Evolutionary conservation across 1,140 invertebrate species (phyloP).

Genomic region (Frieseomelitta varia): DNA sequence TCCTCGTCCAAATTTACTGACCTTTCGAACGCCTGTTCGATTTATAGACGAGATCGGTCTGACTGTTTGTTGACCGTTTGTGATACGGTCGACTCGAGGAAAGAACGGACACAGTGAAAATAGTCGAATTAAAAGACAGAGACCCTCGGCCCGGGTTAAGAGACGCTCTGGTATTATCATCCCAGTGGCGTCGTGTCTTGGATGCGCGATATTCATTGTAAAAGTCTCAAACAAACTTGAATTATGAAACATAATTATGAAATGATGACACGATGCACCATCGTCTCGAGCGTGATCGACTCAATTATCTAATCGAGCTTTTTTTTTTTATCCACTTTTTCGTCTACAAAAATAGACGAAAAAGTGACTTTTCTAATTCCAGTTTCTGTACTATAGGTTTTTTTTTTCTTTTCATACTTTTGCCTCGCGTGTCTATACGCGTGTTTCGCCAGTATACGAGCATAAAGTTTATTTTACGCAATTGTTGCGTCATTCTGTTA

Average conservation of each 20-base stretch:
- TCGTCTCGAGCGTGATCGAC: background rate
- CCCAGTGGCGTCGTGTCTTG: background rate
- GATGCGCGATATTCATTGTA: slow-evolving; percentile 2
- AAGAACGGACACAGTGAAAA: background rate
- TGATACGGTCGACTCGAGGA: background rate
- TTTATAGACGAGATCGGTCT: background rate
- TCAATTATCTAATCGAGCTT: background rate
- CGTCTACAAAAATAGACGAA: background rate
- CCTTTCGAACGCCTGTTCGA: background rate
- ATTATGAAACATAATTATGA: slow-evolving; percentile 11
- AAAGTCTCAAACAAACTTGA: background rate
- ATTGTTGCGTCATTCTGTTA: slow-evolving; percentile 7
- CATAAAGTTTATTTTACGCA: background rate
- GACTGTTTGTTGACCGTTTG: background rate
- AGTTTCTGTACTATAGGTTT: background rate
- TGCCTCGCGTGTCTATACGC: background rate
- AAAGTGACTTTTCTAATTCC: background rate
- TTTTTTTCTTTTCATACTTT: background rate
- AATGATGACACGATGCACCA: background rate
- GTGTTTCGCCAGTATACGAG: background rate
- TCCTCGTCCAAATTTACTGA: background rate
- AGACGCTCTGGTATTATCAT: slow-evolving; percentile 20
- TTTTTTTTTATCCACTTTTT: background rate
- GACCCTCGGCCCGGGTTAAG: background rate
- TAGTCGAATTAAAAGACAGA: background rate